These are phyloP conservation scores for Augochlora pura DNA, from an alignment of 1,140 invertebrate species.

Conservation along the genomic window DNA sequence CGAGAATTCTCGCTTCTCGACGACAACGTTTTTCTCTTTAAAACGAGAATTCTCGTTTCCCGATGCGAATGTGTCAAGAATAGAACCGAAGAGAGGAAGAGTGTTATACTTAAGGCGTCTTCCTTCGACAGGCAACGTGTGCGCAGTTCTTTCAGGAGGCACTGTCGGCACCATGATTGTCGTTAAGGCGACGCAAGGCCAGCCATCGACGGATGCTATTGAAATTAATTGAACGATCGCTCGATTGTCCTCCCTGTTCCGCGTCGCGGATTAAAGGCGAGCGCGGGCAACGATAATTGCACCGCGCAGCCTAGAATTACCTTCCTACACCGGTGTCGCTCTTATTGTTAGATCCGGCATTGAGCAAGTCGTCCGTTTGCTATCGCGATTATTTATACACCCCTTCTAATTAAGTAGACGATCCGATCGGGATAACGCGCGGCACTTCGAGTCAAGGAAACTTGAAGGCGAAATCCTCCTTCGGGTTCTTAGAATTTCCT, in stretches of 20 bases:
- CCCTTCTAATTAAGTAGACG: slow-evolving; percentile 57
- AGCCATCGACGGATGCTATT: background rate
- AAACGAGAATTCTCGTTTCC: too few species aligned
- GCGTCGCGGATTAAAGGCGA: slow-evolving; percentile 44
- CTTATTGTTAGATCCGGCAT: slow-evolving; percentile 61
- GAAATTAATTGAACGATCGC: slow-evolving; percentile 45
- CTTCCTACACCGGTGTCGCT: slow-evolving; percentile 56
- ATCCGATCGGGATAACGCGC: slow-evolving; percentile 21
- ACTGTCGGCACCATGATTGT: too few species aligned
- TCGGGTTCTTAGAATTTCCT: too few species aligned
- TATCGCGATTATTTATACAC: slow-evolving; percentile 55
- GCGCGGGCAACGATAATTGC: slow-evolving; percentile 55
- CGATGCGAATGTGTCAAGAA: too few species aligned
- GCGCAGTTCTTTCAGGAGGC: too few species aligned
- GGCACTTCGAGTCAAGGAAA: background rate
- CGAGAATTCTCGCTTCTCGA: too few species aligned
- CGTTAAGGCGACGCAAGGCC: background rate
- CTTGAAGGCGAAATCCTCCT: too few species aligned
- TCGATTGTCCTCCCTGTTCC: slow-evolving; percentile 25
- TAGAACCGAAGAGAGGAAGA: too few species aligned
- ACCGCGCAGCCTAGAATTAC: slow-evolving; percentile 46
- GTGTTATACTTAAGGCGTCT: too few species aligned
- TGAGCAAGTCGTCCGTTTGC: slow-evolving; percentile 54
- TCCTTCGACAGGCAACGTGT: too few species aligned
- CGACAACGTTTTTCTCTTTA: too few species aligned